Evolutionary conservation across 2,888 invertebrate genomes (phyloP).

Genomic region (Zonitis immaculata): DNA sequence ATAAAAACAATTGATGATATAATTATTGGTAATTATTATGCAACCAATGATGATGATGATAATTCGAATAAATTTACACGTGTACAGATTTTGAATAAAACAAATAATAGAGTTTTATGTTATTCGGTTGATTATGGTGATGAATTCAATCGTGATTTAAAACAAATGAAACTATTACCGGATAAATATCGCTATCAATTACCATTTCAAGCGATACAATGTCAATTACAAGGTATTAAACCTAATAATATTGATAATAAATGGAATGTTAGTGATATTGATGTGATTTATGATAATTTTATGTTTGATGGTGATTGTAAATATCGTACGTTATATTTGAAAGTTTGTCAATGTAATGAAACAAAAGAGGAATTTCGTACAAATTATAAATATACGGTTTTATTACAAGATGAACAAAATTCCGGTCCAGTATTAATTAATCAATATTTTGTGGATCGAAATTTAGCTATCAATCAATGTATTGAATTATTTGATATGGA

Average conservation of each 20-base stretch:
- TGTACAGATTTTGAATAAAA: conserved; percentile 47
- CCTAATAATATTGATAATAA: conserved; percentile 47
- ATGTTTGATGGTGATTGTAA: conserved; percentile 32
- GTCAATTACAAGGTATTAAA: conserved; percentile 53
- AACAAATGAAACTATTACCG: conserved; percentile 51
- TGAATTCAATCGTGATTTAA: conserved; percentile 45
- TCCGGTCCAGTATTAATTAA: conserved; percentile 51
- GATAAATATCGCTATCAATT: conserved; percentile 51
- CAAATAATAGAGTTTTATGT: conserved; percentile 49
- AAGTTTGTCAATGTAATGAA: conserved; percentile 44
- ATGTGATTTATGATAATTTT: conserved; percentile 51
- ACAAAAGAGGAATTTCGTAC: conserved; percentile 44
- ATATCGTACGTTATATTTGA: conserved; percentile 49
- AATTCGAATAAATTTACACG: conserved; percentile 49
- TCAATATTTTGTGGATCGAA: conserved; percentile 47
- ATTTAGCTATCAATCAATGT: conserved; percentile 16
- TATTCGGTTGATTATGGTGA: conserved; percentile 65
- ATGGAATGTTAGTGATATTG: conserved; percentile 55
- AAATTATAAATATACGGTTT: conserved; percentile 52
- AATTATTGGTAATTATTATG: conserved; percentile 48
- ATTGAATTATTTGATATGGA: conserved; percentile 26
- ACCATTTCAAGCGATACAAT: conserved; percentile 62
- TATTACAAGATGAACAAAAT: conserved; percentile 50
- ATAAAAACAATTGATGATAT: conserved; percentile 21
- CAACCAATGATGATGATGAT: conserved; percentile 38